Evolutionary conservation across 2,888 invertebrate species (phyloP).

Genomic region (Octodonta nipae): DNA sequence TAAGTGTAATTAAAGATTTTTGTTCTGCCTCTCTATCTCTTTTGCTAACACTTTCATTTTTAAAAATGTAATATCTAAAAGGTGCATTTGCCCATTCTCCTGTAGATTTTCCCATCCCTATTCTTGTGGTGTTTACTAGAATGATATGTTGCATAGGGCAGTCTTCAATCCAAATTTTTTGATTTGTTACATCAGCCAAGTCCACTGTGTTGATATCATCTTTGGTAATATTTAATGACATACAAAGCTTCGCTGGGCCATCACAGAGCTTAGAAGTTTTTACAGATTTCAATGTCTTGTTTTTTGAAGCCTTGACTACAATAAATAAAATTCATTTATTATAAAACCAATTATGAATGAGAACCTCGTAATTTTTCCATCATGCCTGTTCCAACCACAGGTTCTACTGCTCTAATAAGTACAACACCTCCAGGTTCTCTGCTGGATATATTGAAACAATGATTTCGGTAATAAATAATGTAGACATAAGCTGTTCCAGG

Average conservation of each 20-base stretch:
- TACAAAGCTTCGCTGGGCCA: slow-evolving; percentile 61
- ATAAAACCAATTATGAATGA: background rate
- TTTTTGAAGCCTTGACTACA: slow-evolving; percentile 10
- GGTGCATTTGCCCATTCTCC: slow-evolving; percentile 2
- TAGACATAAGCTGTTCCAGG: slow-evolving; percentile 61
- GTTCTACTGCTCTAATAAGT: slow-evolving; percentile 51
- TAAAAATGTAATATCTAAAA: slow-evolving; percentile 2
- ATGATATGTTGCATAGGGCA: slow-evolving; percentile 10
- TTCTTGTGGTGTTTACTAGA: slow-evolving; percentile 1
- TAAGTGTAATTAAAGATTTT: too few species aligned
- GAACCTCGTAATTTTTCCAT: slow-evolving; percentile 39
- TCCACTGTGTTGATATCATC: slow-evolving; percentile 42
- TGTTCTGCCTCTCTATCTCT: slow-evolving; percentile 2
- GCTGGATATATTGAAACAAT: slow-evolving; percentile 60
- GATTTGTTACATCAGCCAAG: slow-evolving; percentile 33
- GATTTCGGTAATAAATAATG: slow-evolving; percentile 60
- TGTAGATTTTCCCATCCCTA: slow-evolving; percentile 1
- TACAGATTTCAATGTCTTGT: slow-evolving; percentile 4
- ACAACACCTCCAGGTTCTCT: slow-evolving; percentile 52
- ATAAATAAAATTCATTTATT: background rate
- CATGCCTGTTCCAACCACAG: slow-evolving; percentile 42
- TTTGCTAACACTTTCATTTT: slow-evolving; percentile 4
- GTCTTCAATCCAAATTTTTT: slow-evolving; percentile 38
- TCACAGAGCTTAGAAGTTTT: slow-evolving; percentile 44
- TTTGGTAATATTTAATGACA: slow-evolving; percentile 46